Base-by-base conservation (phyloP, 1,140 invertebrate genomes). In the Ctenoplectra terminalis region DNA sequence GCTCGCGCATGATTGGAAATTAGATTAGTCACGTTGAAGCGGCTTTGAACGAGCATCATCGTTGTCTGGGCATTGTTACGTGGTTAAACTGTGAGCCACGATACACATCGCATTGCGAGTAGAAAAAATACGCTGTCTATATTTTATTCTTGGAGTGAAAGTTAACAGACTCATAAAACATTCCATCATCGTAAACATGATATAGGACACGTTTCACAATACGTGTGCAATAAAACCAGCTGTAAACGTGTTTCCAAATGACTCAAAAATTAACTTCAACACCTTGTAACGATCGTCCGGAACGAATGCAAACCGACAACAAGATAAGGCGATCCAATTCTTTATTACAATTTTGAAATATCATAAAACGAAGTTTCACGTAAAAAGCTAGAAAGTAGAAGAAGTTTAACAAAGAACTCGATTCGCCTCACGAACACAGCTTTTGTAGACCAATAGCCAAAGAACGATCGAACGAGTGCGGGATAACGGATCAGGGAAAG, bases 21-120 rank as follows among this genome's bases (percentile, higher is more conserved):
- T 88, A 89, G 87, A 92, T 92, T 92, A 92, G 90, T 91, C 79
- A 91, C 88, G 90, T 92, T 90, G 83, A 87, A 77, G 70, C 88
- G 90, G 87, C 83, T 88, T 89, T 86, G 85, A 91, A 88, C 87
- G 87, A 88, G 83, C 67, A 73, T 82, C 43, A 69, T 61, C 58
- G 46, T 72, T 48, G 48, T 43, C 58, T 34, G 40, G 56, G 75
- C 52, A 76, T 81, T 81, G 78, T 66, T 66, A 66, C 60, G 46
- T 11, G 50, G 37, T 81, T 63, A 20, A 72, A 58, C 26, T 23
- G 56, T 7, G 52, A 78, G 31, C 40, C 54, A 23, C 29, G 52
- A 37, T 48, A 29, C 34, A 23, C 40, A 13, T 46, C 64, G 40
- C 26, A 29, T 8, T 11, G 37, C 34, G 60, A 17, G 26, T 4